Evolutionary conservation across 2,113 vertebrate species (phyloP).

Genomic region (Apus apus): DNA sequence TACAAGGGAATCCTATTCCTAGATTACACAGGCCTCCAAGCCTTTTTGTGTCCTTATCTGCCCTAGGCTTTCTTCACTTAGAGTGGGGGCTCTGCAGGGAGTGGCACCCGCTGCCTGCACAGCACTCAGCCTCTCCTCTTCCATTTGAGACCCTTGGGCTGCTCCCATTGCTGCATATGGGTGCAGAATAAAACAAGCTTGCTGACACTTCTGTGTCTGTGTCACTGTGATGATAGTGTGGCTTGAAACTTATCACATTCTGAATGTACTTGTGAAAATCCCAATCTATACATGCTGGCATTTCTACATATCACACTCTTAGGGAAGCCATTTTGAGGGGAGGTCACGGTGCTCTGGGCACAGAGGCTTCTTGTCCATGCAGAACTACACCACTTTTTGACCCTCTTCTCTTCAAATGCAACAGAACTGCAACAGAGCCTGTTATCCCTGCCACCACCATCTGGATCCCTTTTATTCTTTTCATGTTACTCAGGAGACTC

Average conservation of each 20-base stretch:
- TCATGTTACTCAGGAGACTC: slow-evolving; percentile 14
- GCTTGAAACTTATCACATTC: slow-evolving; percentile 44
- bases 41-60: background rate
- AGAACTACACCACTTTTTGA: background rate
- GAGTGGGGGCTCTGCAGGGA: background rate
- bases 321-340: background rate
- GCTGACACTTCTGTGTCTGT: slow-evolving; percentile 10
- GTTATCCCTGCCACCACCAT: slow-evolving; percentile 7
- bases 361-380: background rate
- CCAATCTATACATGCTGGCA: background rate
- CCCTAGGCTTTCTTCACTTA: background rate
- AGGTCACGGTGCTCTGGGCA: background rate
- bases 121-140: background rate
- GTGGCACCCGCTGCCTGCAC: rapidly evolving
- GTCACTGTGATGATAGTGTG: background rate
- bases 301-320: background rate
- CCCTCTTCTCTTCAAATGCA: background rate
- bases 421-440: background rate
- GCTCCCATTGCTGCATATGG: background rate
- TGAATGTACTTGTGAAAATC: slow-evolving; percentile 44
- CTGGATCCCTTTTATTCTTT: slow-evolving; percentile 21
- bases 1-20: background rate
- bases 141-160: background rate
- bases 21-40: background rate
- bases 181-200: slow-evolving; percentile 17